Conservation (phyloP, 1,140 invertebrate genomes). For the Drosophila fuyamai region DNA sequence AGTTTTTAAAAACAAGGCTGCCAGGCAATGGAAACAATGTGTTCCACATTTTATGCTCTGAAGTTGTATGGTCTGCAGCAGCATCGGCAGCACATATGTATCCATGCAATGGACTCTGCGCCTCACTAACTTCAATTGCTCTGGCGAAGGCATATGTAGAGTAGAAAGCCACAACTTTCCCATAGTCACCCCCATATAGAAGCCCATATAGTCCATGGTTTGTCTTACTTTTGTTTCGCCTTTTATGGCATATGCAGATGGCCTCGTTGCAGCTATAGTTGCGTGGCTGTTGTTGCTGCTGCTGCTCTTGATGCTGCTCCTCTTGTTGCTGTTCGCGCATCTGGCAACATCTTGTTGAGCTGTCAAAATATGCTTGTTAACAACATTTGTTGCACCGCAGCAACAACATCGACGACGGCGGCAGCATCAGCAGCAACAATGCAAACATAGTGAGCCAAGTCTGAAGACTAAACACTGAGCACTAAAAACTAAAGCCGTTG, state of each 20-base stretch:
- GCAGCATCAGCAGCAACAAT: slow-evolving; percentile 16
- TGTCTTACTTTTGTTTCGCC: slow-evolving; percentile 59
- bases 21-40: slow-evolving; percentile 36
- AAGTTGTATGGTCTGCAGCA: slow-evolving; percentile 27
- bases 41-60: slow-evolving; percentile 57
- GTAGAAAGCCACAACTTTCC: slow-evolving; percentile 50
- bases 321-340: slow-evolving; percentile 71
- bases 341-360: slow-evolving; percentile 82
- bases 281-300: slow-evolving; percentile 9
- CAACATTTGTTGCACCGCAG: slow-evolving; percentile 82
- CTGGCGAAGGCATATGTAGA: slow-evolving; percentile 27
- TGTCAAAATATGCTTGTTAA: slow-evolving; percentile 83
- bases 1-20: slow-evolving; percentile 63
- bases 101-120: slow-evolving; percentile 62
- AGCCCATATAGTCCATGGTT: slow-evolving; percentile 39
- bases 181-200: slow-evolving; percentile 46
- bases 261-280: slow-evolving; percentile 20
- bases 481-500: slow-evolving; percentile 18
- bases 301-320: slow-evolving; percentile 25
- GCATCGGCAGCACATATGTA: slow-evolving; percentile 46
- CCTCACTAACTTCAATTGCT: slow-evolving; percentile 60
- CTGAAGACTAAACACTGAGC: slow-evolving; percentile 5
- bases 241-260: slow-evolving; percentile 74
- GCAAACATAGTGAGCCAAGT: slow-evolving; percentile 25
- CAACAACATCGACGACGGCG: slow-evolving; percentile 40